Base-by-base conservation (phyloP, 2,113 vertebrate species). In the Oryctolagus cuniculus region DNA sequence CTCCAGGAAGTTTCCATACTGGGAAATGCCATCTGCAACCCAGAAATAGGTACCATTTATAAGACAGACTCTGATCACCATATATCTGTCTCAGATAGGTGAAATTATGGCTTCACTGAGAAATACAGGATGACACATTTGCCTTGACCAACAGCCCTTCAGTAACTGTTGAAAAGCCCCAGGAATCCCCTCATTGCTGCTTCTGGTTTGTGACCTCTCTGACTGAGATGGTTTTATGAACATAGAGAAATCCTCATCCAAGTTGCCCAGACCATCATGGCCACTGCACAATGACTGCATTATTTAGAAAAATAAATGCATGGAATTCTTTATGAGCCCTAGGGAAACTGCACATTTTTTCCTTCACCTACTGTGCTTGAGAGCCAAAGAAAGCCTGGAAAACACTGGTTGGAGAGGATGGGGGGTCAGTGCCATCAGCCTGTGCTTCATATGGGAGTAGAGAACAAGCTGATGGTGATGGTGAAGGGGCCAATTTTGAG, bases 11-110 rank as follows among this genome's bases (percentile, higher is more conserved):
- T 55, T 22, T 87, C 51, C 91, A 74, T 84, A 70, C 83, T 36
- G 22, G 31, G 67, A 94, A 89, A 81, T 51, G 66, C 63, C 87
- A 80, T 95, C 84, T 96, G 84, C 72, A 90, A 27, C 80, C 49
- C 77, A 90, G 66, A 87, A 88, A 44, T 24, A 2, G 49, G 9
- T 72, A 38, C 63, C 58, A 6, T 94, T 92, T 95, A 74, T 92
- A 15, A 74, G 44, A 78, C 61, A 72, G 63, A 92, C 53, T 92
- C 69, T 70, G 70, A 81, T 80, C 34, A 91, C 61, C 44, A 63
- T 22, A 3, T 11, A 66, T 29, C 70, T 92, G 61, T 66, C 73
- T 19, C 34, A 51, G 1, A 7, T 49, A 27, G 2, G 13, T 34
- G 36, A 92, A 79, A 79, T 78, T 67, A 55, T 66, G 66, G 64